These are phyloP conservation scores for Mimachlamys varia DNA, from an alignment of 2,888 invertebrate genomes.

Conservation along the genomic window DNA sequence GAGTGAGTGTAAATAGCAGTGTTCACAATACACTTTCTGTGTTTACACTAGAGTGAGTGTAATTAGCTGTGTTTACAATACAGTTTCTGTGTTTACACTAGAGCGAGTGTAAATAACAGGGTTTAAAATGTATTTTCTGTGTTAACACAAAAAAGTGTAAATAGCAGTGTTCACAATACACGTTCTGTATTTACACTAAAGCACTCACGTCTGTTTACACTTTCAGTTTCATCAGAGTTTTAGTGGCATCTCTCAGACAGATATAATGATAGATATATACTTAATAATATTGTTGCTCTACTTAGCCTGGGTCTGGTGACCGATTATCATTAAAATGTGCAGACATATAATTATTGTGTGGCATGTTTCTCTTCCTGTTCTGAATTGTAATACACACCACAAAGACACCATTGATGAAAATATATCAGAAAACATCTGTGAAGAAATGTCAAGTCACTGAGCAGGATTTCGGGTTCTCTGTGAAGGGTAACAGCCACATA, in stretches of 20 bases:
- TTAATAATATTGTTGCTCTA: neutral
- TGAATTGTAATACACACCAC: too few species aligned
- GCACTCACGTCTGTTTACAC: too few species aligned
- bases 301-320: constrained; percentile 8
- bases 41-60: too few species aligned
- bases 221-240: neutral
- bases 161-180: neutral
- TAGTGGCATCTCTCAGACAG: neutral
- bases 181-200: neutral
- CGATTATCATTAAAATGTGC: neutral
- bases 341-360: neutral
- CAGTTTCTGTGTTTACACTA: too few species aligned
- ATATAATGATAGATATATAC: too few species aligned
- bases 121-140: neutral
- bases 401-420: too few species aligned
- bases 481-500: too few species aligned
- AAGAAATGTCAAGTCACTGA: too few species aligned
- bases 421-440: too few species aligned
- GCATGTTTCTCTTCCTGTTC: too few species aligned
- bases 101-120: neutral
- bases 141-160: neutral
- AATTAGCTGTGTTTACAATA: neutral
- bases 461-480: too few species aligned
- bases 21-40: neutral
- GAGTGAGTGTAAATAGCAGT: too few species aligned